phyloP scores from a whole-genome alignment of 2,888 invertebrate genomes.

The Mayetiola destructor region DNA sequence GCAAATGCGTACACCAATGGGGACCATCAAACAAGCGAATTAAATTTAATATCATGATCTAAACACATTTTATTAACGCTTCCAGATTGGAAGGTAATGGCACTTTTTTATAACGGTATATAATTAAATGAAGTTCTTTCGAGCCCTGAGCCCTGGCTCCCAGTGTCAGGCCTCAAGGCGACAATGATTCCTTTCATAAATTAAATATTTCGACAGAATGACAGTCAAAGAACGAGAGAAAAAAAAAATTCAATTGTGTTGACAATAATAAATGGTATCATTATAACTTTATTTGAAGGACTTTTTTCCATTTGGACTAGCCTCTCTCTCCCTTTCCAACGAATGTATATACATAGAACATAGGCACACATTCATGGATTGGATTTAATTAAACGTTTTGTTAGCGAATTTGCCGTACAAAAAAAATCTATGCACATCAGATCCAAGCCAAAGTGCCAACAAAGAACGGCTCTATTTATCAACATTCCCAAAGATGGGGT shows the following conservation, averaged over 20 bases:
- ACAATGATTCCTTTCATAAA: too few relatives aligned
- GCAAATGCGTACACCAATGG: background rate
- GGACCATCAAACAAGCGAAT: slow-evolving; percentile 9
- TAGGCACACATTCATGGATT: slow-evolving; percentile 6
- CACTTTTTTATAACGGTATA: background rate
- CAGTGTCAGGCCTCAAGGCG: too few relatives aligned
- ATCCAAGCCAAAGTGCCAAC: background rate
- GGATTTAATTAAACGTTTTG: slow-evolving; percentile 8
- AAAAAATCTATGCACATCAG: background rate
- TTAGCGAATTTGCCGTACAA: background rate
- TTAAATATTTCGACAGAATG: background rate
- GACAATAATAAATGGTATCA: slow-evolving; percentile 9
- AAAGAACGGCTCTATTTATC: too few relatives aligned
- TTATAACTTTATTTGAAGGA: slow-evolving; percentile 3
- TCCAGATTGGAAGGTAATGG: background rate
- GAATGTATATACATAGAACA: too few relatives aligned
- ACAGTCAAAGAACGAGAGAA: background rate
- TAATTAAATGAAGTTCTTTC: too few relatives aligned
- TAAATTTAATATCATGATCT: slow-evolving; percentile 10
- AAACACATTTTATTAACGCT: slow-evolving; percentile 8
- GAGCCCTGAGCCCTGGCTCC: too few relatives aligned
- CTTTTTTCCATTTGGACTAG: too few relatives aligned
- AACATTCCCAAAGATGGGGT: too few relatives aligned
- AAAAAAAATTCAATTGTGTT: slow-evolving; percentile 5
- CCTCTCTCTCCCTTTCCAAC: background rate